Base-by-base conservation (phyloP, 2,888 invertebrate species). In the Apotomis betuletana region DNA sequence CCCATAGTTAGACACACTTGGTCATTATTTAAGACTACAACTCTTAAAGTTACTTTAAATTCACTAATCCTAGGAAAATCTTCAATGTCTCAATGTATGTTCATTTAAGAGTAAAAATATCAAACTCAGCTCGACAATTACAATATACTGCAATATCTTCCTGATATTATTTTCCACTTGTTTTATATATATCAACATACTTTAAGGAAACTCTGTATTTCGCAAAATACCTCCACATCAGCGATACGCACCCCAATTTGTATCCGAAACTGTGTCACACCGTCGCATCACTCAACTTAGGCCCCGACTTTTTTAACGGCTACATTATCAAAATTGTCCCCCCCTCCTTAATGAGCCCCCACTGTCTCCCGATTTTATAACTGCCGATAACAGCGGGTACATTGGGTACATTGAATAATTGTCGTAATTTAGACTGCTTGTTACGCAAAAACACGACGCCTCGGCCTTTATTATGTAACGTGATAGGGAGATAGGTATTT, bases 371-470 rank as follows among this genome's bases (percentile, higher is more conserved):
- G 71, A 74, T 75, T 74, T 74, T 74, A 75, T 71, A 75, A 71
- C 76, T 76, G 89, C 91, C 91, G 91, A 92, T 92, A 92, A 86
- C 90, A 85, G 83, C 81, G 86, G 41, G 41, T 41, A 41, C 41
- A 41, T 41, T 6, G 83, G 86, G 83, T 82, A 87, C 91, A 91
- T 92, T 90, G 92, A 92, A 91, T 92, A 92, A 92, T 91, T 92
- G 92, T 90, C 88, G 88, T 90, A 89, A 91, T 92, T 91, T 89
- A 88, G 86, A 79, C 84, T 83, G 87, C 90, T 90, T 90, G 90
- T 90, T 90, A 88, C 83, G 84, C 85, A 87, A 88, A 88, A 90
- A 90, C 89, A 89, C 85, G 90, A 87, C 83, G 87, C 87, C 81
- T 9, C 76, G 83, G 81, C 72, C 79, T 88, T 89, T 89, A 90